phyloP scores from a whole-genome alignment of 64 coral and sea anemone genomes.

The Astreopora myriophthalma region DNA sequence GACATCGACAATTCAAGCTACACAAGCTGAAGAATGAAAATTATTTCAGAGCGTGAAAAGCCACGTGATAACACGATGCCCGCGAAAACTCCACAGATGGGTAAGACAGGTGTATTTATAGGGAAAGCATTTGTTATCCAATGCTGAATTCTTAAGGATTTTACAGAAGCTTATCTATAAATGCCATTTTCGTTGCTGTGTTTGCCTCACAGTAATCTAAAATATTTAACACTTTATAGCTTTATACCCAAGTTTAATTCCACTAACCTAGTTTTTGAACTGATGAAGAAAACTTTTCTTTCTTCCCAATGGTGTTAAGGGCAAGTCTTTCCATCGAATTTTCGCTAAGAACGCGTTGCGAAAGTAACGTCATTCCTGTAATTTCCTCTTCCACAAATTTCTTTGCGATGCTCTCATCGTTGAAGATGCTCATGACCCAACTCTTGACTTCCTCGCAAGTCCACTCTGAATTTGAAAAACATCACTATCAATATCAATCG shows the following conservation, averaged over 20 bases:
- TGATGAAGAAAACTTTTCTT: constrained; percentile 59
- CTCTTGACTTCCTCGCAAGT: constrained; percentile 26
- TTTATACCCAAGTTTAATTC: neutral
- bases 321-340: constrained; percentile 24
- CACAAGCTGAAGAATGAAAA: neutral
- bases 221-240: neutral
- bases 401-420: neutral
- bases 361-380: constrained; percentile 18
- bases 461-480: constrained; percentile 36
- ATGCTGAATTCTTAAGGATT: neutral
- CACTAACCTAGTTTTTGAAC: constrained; percentile 29
- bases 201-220: neutral
- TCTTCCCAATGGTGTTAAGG: constrained; percentile 42
- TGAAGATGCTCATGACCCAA: constrained; percentile 28
- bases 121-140: neutral
- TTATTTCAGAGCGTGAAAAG: neutral
- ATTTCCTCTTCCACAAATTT: constrained; percentile 55
- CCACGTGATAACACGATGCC: too few relatives aligned
- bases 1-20: neutral
- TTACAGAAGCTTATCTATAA: neutral
- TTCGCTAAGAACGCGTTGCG: neutral
- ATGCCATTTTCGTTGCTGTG: neutral
- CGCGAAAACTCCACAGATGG: neutral
- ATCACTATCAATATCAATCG: neutral
- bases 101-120: neutral